Evolutionary conservation across 2,113 vertebrate genomes (phyloP), one percentile per base, ranked within the genome.

Genomic region (Rutilus rutilus): DNA sequence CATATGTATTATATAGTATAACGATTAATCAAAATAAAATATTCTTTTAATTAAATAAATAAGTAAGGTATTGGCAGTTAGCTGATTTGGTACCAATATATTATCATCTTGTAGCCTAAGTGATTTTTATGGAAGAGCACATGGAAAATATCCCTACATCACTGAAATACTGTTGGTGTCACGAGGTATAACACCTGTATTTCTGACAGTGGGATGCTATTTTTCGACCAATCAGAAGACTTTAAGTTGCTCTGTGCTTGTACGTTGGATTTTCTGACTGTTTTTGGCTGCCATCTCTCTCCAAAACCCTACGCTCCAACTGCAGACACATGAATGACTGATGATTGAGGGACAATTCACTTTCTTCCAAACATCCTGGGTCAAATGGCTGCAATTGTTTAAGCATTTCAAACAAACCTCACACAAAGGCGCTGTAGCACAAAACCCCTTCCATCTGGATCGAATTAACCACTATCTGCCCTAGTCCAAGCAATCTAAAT

Each of bases 381-480:
- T 69, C 82, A n/a, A 47, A 75, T 30, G 27, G 77, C 86, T 83
- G 76, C 75, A 47, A 21, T 74, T 71, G 69, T 90, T 89, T 83
- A 59, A 60, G 80, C 60, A 73, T 82, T 83, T 87, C 62, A 64
- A 82, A 82, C 39, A 80, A 88, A 78, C 74, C 76, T 45, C 33
- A 74, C 11, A 45, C 10, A 62, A 84, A 42, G 30, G n/a, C 15
- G 33, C 12, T 85, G 84, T 78, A 80, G 33, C 81, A 57, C 87
- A 78, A 47, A 75, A 42, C 67, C 5, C 54, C 74, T 76, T 80
- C 78, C 85, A 91, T 90, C 80, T 78, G 88, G 86, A 75, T 30
- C 42, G 30, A 83, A 92, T 90, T 87, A 91, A n/a, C 67, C 62
- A 64, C 78, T 87, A 88, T 86, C 84, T 71, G 42, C 8, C 9